Evolutionary conservation across 1,140 invertebrate genomes (phyloP).

Genomic region (Polypedilum pembai): DNA sequence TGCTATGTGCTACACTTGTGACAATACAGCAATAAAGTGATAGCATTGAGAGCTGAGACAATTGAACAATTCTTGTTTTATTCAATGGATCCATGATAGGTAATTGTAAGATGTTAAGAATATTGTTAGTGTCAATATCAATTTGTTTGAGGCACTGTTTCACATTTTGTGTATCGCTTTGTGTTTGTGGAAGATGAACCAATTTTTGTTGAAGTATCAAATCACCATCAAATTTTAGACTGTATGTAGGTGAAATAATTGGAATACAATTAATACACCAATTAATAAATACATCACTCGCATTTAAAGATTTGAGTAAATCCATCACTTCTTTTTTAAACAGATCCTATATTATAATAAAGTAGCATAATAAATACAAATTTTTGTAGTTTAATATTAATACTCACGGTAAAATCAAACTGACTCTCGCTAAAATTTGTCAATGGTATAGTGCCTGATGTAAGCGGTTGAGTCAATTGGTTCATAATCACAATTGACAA

Average conservation of each 20-base stretch:
- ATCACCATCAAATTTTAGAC: constrained; percentile 37
- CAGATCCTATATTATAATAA: constrained; percentile 43
- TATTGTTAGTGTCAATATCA: constrained; percentile 73
- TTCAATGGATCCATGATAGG: constrained; percentile 83
- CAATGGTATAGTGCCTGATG: constrained; percentile 44
- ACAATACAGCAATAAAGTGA: constrained; percentile 70
- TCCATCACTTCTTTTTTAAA: constrained; percentile 53
- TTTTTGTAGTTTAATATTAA: too few species aligned
- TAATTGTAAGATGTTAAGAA: constrained; percentile 71
- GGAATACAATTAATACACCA: constrained; percentile 38
- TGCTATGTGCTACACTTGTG: constrained; percentile 53
- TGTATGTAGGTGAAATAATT: constrained; percentile 38
- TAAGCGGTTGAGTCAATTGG: constrained; percentile 55
- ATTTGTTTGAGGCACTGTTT: constrained; percentile 50
- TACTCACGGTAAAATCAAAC: constrained; percentile 40
- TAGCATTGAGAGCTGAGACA: constrained; percentile 65
- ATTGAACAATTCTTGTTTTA: constrained; percentile 65
- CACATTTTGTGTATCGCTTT: constrained; percentile 38
- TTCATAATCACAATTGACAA: constrained; percentile 57
- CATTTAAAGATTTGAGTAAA: constrained; percentile 44
- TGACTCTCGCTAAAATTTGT: constrained; percentile 38
- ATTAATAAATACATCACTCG: constrained; percentile 38
- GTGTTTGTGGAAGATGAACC: constrained; percentile 39
- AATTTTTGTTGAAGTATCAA: constrained; percentile 37
- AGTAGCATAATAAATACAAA: neutral